Evolutionary conservation across 35 echinoderm and acorn worm species (phyloP), one percentile per base, ranked within the genome.

Genomic region (Lytechinus variegatus): DNA sequence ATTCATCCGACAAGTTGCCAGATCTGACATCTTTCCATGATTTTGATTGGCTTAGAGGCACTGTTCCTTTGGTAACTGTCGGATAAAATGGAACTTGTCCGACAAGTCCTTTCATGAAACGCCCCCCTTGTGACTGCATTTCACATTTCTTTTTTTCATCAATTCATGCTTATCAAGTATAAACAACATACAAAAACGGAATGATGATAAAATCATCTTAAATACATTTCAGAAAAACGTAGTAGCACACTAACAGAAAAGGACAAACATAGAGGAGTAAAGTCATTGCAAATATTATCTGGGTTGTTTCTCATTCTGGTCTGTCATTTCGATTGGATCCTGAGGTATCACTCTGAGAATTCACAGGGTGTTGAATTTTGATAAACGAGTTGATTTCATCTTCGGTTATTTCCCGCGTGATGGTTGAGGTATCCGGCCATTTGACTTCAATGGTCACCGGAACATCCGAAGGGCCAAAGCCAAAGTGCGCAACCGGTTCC

Each of bases 401-500:
- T 6, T 1, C 8, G 16, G 3, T 52, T 66, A 96, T 9, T 28
- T 27, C 8, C 14, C 95, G 52, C 9, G 89, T 58, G 21, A 56
- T 14, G 52, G 55, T 92, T 6, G n/a, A 27, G 6, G 29, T 87
- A 54, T 92, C 89, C 52, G 95, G 95, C 95, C 95, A 96, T 24
- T 24, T 91, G 4, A 96, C 54, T 54, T 91, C 89, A 19, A 96
- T 56, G 44, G 44, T 29, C 27, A 91, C 54, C 29, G 89, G 27
- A 3, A 66, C 19, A 56, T 28, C 53, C 4, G 51, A 28, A n/a
- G 7, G 9, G n/a, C 95, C 88, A 52, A 96, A 87, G 6, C 95
- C 95, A 16, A 96, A 96, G 89, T 96, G 95, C 2, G 95, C 95
- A 19, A 96, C 95, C 9, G 95, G 95, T 61, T 96, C 95, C 95